These are phyloP conservation scores for Tiliacea citrago DNA, from an alignment of 2,888 invertebrate genomes.

Conservation along the genomic window DNA sequence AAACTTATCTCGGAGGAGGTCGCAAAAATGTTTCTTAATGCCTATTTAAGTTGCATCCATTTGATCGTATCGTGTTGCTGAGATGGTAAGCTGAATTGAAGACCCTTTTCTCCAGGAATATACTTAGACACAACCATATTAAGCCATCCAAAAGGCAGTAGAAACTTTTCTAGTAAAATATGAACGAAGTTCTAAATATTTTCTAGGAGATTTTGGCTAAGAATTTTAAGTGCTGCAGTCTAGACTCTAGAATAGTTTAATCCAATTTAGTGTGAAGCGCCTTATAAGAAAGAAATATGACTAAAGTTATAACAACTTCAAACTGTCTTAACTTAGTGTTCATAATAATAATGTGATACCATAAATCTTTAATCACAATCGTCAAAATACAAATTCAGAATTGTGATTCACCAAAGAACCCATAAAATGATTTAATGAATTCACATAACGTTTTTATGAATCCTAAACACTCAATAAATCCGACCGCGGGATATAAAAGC, in stretches of 20 bases:
- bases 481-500: conserved; percentile 81
- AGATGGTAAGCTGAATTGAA: conserved; percentile 50
- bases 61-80: conserved; percentile 79
- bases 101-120: conserved; percentile 34
- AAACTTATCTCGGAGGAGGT: conserved; percentile 85
- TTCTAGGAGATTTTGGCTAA: background rate
- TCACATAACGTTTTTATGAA: conserved; percentile 87
- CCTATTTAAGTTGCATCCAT: conserved; percentile 87
- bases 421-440: conserved; percentile 74
- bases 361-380: conserved; percentile 40
- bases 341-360: conserved; percentile 1
- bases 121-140: background rate
- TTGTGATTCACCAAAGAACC: conserved; percentile 74
- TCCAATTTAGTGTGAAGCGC: conserved; percentile 36
- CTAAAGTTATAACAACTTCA: background rate
- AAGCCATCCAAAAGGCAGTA: background rate
- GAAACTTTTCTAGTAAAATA: conserved; percentile 5
- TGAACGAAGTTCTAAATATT: conserved; percentile 13
- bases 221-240: conserved; percentile 44
- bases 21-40: conserved; percentile 89
- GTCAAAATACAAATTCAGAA: conserved; percentile 67
- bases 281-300: background rate
- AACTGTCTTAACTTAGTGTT: background rate
- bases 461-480: conserved; percentile 86
- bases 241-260: conserved; percentile 54